Conservation (phyloP, 1,140 invertebrate species). For the Procambarus virginalis region DNA sequence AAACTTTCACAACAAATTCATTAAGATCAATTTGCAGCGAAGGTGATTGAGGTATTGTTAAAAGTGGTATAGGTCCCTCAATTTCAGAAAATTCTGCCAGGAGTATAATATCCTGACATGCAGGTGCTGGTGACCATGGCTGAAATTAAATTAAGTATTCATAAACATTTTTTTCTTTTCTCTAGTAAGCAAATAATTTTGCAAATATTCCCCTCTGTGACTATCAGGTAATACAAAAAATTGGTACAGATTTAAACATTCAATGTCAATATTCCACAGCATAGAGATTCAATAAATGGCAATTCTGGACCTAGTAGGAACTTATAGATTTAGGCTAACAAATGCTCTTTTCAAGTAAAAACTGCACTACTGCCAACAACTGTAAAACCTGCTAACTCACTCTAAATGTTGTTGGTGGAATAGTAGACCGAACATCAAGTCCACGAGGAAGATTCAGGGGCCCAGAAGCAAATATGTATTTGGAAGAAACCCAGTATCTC, state of each 20-base stretch:
- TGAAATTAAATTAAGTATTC: constrained; percentile 11
- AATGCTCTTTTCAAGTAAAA: too few relatives aligned
- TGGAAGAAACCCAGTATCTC: constrained; percentile 9
- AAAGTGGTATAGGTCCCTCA: constrained; percentile 48
- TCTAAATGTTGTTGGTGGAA: constrained; percentile 18
- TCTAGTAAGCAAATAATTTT: too few relatives aligned
- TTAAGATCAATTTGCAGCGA: constrained; percentile 46
- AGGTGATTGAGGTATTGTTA: constrained; percentile 40
- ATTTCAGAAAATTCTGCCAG: constrained; percentile 61
- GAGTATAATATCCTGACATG: constrained; percentile 40
- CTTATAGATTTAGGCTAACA: too few relatives aligned
- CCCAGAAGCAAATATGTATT: not conserved
- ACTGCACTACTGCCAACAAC: too few relatives aligned
- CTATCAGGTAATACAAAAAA: too few relatives aligned
- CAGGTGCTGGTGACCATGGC: constrained; percentile 28
- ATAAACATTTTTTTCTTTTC: too few relatives aligned
- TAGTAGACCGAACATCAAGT: constrained; percentile 23
- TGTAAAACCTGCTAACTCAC: not conserved
- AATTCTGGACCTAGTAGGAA: too few relatives aligned
- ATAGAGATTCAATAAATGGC: too few relatives aligned
- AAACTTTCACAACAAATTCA: constrained; percentile 62
- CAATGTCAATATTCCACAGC: too few relatives aligned
- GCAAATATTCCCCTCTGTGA: too few relatives aligned
- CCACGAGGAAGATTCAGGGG: constrained; percentile 20
- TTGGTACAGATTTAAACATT: too few relatives aligned